phyloP scores from a whole-genome alignment of 2,888 invertebrate genomes.

The Fragum sueziense region DNA sequence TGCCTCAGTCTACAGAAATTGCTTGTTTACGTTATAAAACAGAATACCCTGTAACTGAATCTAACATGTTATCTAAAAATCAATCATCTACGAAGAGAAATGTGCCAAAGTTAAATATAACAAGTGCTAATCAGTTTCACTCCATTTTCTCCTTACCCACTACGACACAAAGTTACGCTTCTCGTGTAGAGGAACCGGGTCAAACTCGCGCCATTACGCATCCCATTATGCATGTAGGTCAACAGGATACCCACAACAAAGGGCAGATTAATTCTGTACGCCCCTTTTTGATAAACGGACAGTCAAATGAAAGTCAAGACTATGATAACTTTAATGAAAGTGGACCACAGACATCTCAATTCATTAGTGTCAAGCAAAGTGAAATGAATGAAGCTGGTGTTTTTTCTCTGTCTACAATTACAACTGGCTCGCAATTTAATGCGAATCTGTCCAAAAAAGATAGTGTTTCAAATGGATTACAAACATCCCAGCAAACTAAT shows the following conservation, averaged over 20 bases:
- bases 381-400: conserved; percentile 36
- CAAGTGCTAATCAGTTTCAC: conserved; percentile 35
- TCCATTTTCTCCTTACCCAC: background rate
- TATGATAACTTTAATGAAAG: conserved; percentile 52
- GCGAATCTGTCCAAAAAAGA: conserved; percentile 31
- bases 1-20: background rate
- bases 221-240: conserved; percentile 56
- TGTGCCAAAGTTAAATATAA: conserved; percentile 47
- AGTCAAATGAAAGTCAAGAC: conserved; percentile 47
- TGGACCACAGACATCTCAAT: conserved; percentile 25
- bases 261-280: conserved; percentile 55
- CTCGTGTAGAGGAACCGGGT: background rate
- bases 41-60: conserved; percentile 18
- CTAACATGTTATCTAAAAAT: background rate
- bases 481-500: conserved; percentile 32
- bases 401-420: conserved; percentile 38
- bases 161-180: background rate
- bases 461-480: conserved; percentile 26
- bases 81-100: conserved; percentile 20
- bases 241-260: conserved; percentile 27
- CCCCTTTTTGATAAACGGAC: conserved; percentile 57
- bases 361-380: conserved; percentile 48
- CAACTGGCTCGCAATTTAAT: conserved; percentile 25
- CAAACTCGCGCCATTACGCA: conserved; percentile 46
- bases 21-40: conserved; percentile 27